Evolutionary conservation across 2,113 vertebrate genomes (phyloP), one percentile per base, ranked within the genome.

Genomic region (Sprattus sprattus): DNA sequence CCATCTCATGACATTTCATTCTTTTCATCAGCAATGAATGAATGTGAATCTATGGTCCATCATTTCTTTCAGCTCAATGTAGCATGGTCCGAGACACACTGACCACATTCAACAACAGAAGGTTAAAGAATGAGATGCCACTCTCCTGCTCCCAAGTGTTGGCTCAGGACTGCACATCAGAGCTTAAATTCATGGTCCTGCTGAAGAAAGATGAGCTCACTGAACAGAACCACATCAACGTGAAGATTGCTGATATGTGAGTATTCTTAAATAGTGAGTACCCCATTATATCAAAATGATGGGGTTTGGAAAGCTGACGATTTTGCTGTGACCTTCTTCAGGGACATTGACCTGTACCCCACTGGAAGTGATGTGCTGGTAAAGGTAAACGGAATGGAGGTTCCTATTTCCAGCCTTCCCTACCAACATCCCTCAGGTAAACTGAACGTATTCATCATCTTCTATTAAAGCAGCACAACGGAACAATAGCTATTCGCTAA

Each of bases 181-280:
- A 96, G 86, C 89, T 95, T 52, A 96, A 96, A 89, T 97, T 96
- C 88, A 84, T 96, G 60, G 93, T 97, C 88, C 91, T 93, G 86
- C 83, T 94, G 84, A 97, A 94, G 93, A 95, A 89, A 86, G 93
- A 90, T 71, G 81, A 87, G 57, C 25, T 89, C 82, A 5, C 88
- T 83, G 85, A 94, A 11, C 49, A 93, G 32, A 94, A 84, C 82
- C 86, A 89, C 83, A 82, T 97, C 88, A 94, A 86, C 45, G 82
- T 97, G 84, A 95, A 92, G 88, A 85, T 97, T 0, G 92, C 89
- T 86, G 90, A 93, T 87, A 92, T 96, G 96, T 97, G 93, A 95
- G 95, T 92, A 49, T 49, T 49, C 47, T 11, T 49, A 11, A 49
- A 49, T 49, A 49, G 8, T 10, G 47, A 49, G 13, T 49, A 11